These are phyloP conservation scores for Chelonia mydas DNA, from an alignment of 2,797 vertebrate genomes.

Conservation along the genomic window DNA sequence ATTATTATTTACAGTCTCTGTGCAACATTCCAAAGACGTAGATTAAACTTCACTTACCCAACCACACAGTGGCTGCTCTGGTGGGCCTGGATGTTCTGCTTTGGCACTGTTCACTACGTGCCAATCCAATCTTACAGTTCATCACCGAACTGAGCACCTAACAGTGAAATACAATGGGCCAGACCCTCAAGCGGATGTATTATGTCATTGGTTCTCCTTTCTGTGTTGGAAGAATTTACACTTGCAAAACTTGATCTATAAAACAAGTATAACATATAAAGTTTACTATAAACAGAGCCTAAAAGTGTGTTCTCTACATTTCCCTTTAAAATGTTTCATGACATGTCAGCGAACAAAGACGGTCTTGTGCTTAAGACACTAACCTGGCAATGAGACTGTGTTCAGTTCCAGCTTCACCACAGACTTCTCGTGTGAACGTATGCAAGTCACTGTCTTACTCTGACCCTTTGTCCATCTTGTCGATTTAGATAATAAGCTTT, in stretches of 20 bases:
- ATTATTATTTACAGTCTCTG: background rate
- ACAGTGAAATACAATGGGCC: background rate
- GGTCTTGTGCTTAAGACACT: background rate
- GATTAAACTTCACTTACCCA: background rate
- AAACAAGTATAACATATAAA: rapidly evolving
- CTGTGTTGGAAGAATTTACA: rapidly evolving
- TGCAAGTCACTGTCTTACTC: background rate
- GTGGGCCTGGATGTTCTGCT: background rate
- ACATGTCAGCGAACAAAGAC: background rate
- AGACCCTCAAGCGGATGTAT: background rate
- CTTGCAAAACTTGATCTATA: background rate
- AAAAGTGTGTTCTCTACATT: background rate
- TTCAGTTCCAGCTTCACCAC: background rate
- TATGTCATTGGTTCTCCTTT: background rate
- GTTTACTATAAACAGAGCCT: background rate
- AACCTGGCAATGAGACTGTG: background rate
- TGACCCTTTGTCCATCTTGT: background rate
- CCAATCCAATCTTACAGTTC: background rate
- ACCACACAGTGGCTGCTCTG: background rate
- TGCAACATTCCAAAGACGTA: rapidly evolving
- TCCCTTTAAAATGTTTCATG: background rate
- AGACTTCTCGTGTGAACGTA: background rate
- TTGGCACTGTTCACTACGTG: background rate
- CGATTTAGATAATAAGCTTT: background rate
- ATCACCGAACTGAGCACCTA: background rate